These are phyloP conservation scores for Tryphoninae sp. DNA, from an alignment of 2,888 invertebrate species.

Conservation along the genomic window DNA sequence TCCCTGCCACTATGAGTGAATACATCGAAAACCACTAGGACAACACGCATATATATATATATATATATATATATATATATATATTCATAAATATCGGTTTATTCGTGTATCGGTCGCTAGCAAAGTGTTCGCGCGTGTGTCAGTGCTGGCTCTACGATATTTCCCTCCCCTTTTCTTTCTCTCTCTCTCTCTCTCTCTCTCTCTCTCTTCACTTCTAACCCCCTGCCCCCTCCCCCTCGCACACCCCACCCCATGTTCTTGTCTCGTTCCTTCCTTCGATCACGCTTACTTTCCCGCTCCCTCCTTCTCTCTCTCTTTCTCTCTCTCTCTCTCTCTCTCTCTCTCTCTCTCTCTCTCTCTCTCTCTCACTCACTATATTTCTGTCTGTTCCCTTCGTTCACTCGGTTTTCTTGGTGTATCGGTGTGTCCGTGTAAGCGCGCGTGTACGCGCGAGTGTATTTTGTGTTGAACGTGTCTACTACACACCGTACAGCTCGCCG, in stretches of 20 bases:
- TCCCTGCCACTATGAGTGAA: slow-evolving; percentile 47
- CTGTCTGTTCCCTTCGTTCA: slow-evolving; percentile 65
- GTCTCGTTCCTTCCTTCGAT: slow-evolving; percentile 64
- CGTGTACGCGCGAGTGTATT: slow-evolving; percentile 42
- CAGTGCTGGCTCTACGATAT: slow-evolving; percentile 53
- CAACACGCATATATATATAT: slow-evolving; percentile 32
- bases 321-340: slow-evolving; percentile 58
- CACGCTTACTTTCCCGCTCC: slow-evolving; percentile 69
- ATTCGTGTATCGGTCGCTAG: slow-evolving; percentile 48
- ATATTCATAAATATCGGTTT: slow-evolving; percentile 57
- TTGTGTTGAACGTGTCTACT: slow-evolving; percentile 52
- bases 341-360: slow-evolving; percentile 63
- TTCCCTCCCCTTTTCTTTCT: slow-evolving; percentile 59
- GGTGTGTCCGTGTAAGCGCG: slow-evolving; percentile 50
- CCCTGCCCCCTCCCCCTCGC: slow-evolving; percentile 61
- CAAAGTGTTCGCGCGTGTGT: slow-evolving; percentile 34
- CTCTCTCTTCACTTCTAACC: slow-evolving; percentile 59
- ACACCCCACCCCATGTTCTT: slow-evolving; percentile 62
- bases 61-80: slow-evolving; percentile 10
- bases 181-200: slow-evolving; percentile 20
- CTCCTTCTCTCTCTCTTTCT: too few species aligned
- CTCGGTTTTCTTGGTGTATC: slow-evolving; percentile 58
- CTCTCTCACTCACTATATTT: slow-evolving; percentile 62
- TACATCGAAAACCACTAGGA: slow-evolving; percentile 56
- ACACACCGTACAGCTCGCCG: slow-evolving; percentile 55